Base-by-base conservation (phyloP, 53 echinoderm and acorn worm species). In the Zoroaster sp. region DNA sequence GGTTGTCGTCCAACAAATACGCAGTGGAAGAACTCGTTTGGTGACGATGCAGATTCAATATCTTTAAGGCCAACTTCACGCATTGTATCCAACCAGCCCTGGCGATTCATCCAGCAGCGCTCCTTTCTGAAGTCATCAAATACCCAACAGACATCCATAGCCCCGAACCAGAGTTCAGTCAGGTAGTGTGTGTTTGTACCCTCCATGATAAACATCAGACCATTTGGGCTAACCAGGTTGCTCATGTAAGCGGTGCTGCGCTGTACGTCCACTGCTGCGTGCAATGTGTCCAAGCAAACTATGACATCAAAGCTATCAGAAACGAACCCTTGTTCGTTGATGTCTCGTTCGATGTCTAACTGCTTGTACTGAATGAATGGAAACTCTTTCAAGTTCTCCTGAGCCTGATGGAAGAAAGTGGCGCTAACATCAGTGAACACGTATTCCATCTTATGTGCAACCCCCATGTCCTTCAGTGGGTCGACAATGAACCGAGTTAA, bases 361-460 rank as follows among this genome's bases (percentile, higher is more conserved):
- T 97, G 97, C 72, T 97, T 93, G 87, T 97, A 97, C 91, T 97
- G 94, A 66, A 97, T 90, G 72, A 95, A 95, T 7, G 93, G 95
- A 46, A 87, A 95, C 5, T 90, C 95, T 37, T 78, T 86, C 40
- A 97, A 88, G 46, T 92, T 92, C 9, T 93, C 94, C 43, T 95
- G 86, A 14, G 97, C 97, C 78, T 97, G 97, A 34, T 90, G 93
- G 91, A 97, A 97, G 91, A 97, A 97, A 15, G 97, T 93, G 17
- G 94, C 97, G 85, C 94, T 97, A 66, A 97, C 89, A 69, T 95
- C 97, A 4, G 97, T 95, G 89, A 97, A 97, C 23, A 97, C 86
- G 68, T 95, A 97, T 73, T 97, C 97, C 40, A 97, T 88, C 13
- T 87, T 92, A 31, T 90, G 89, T 52, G 92, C 86, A 35, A 77